phyloP scores from a whole-genome alignment of 2,888 invertebrate species.

The Acleris cristana region DNA sequence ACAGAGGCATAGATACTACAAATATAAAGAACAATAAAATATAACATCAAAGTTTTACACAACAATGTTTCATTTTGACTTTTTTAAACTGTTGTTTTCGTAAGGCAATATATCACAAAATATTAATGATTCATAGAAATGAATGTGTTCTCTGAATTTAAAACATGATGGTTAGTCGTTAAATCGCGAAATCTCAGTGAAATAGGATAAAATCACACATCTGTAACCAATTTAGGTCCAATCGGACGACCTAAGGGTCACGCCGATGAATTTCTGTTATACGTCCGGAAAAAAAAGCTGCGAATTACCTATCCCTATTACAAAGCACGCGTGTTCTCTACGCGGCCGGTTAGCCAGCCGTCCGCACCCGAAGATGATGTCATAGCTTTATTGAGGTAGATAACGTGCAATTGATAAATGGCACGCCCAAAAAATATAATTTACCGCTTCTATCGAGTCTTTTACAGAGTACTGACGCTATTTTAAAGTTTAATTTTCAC shows the following conservation, averaged over 20 bases:
- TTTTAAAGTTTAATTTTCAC: conserved; percentile 1
- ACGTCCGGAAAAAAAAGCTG: conserved; percentile 29
- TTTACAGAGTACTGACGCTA: background rate
- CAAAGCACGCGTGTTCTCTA: conserved; percentile 37
- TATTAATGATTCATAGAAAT: too few species aligned
- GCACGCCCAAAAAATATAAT: conserved; percentile 64
- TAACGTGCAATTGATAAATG: conserved; percentile 70
- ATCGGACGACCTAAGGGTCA: conserved; percentile 34
- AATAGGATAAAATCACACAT: conserved; percentile 14
- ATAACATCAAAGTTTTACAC: too few species aligned
- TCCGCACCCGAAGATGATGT: conserved; percentile 70
- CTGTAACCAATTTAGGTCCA: conserved; percentile 20
- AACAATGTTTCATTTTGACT: too few species aligned
- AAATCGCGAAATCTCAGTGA: conserved; percentile 5
- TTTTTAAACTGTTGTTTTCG: too few species aligned
- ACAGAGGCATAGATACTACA: too few species aligned
- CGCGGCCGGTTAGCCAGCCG: conserved; percentile 61
- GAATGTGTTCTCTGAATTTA: background rate
- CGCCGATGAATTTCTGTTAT: conserved; percentile 16
- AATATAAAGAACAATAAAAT: too few species aligned
- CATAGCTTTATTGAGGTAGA: conserved; percentile 69
- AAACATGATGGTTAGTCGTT: background rate
- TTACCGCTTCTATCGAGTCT: conserved; percentile 3
- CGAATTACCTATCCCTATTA: conserved; percentile 9
- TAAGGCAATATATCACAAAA: too few species aligned